Percentiles rank a stretch among this genome's conserved stretches.
phyloP scores from a whole-genome alignment of 2,888 invertebrate species.

The Chalcosyrphus nemorum region DNA sequence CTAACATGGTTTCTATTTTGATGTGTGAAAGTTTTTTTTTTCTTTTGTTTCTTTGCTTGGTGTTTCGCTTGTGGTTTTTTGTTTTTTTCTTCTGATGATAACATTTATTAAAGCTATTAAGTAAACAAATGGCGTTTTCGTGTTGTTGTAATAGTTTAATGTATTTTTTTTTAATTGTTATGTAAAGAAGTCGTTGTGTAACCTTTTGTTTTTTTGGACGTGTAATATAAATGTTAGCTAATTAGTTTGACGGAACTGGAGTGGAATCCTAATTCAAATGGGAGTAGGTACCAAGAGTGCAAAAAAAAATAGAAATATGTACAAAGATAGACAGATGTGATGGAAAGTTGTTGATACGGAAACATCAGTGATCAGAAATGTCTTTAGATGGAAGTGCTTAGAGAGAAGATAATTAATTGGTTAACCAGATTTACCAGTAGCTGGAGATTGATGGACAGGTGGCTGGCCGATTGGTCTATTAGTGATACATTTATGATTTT shows the following conservation, averaged over 20 bases:
- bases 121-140: constrained; percentile 59
- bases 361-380: not conserved
- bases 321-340: not conserved
- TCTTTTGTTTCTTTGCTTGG: constrained; percentile 36
- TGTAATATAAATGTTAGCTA: constrained; percentile 7
- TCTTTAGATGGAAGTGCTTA: not conserved
- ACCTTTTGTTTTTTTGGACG: constrained; percentile 19
- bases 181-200: constrained; percentile 52
- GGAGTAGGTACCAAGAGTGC: not conserved
- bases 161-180: constrained; percentile 35
- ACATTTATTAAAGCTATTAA: constrained; percentile 43
- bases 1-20: constrained; percentile 46
- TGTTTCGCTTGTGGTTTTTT: constrained; percentile 11
- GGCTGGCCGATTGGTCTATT: constrained; percentile 28
- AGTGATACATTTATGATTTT: constrained; percentile 3
- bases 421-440: constrained; percentile 42
- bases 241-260: not conserved
- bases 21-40: constrained; percentile 63
- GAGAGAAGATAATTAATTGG: not conserved
- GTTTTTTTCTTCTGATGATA: constrained; percentile 17
- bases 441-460: constrained; percentile 27
- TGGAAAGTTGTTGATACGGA: constrained; percentile 9
- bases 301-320: not conserved
- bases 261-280: not conserved
- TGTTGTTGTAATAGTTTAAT: constrained; percentile 25